A percentile compares a stretch with the other conserved stretches of the same genome.
Evolutionary conservation across 2,113 vertebrate species (phyloP).

Genomic region (Pao palembangensis): DNA sequence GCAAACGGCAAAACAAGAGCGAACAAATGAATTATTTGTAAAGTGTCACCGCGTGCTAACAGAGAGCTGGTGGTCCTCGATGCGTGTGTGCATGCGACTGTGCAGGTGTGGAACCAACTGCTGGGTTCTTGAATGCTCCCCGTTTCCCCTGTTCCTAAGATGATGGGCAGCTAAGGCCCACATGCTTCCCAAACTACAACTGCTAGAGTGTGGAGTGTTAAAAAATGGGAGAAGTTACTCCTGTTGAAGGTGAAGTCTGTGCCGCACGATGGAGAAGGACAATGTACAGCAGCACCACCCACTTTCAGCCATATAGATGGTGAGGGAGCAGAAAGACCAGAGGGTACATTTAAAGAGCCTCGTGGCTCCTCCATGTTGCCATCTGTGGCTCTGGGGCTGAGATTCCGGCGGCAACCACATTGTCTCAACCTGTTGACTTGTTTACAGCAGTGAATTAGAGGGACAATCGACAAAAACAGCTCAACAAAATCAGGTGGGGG

Average conservation of each 20-base stretch:
- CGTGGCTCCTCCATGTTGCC: slow-evolving; percentile 63
- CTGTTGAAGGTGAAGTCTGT: slow-evolving; percentile 38
- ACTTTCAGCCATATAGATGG: slow-evolving; percentile 52
- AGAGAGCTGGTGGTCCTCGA: slow-evolving; percentile 39
- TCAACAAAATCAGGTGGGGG: slow-evolving; percentile 48
- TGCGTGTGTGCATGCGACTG: slow-evolving; percentile 51
- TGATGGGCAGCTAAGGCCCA: slow-evolving; percentile 68
- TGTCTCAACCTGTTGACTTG: slow-evolving; percentile 71
- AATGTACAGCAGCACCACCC: slow-evolving; percentile 52
- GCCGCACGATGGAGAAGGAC: slow-evolving; percentile 21
- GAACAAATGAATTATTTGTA: slow-evolving; percentile 65
- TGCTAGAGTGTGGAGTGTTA: slow-evolving; percentile 42
- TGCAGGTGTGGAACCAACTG: slow-evolving; percentile 73
- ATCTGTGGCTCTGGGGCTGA: slow-evolving; percentile 54
- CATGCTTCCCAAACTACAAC: slow-evolving; percentile 45
- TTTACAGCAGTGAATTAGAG: slow-evolving; percentile 57
- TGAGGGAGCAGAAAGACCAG: slow-evolving; percentile 39
- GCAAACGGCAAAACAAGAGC: slow-evolving; percentile 45
- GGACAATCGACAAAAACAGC: slow-evolving; percentile 64
- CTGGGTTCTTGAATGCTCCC: slow-evolving; percentile 46
- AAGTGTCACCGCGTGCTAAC: slow-evolving; percentile 44
- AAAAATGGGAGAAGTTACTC: slow-evolving; percentile 20
- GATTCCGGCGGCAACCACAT: slow-evolving; percentile 45
- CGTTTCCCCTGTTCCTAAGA: slow-evolving; percentile 63
- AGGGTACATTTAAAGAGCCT: slow-evolving; percentile 66